A percentile compares a stretch with the other conserved stretches of the same genome.
Conservation (phyloP, 2,888 invertebrate genomes). For the Euspilapteryx auroguttella region DNA sequence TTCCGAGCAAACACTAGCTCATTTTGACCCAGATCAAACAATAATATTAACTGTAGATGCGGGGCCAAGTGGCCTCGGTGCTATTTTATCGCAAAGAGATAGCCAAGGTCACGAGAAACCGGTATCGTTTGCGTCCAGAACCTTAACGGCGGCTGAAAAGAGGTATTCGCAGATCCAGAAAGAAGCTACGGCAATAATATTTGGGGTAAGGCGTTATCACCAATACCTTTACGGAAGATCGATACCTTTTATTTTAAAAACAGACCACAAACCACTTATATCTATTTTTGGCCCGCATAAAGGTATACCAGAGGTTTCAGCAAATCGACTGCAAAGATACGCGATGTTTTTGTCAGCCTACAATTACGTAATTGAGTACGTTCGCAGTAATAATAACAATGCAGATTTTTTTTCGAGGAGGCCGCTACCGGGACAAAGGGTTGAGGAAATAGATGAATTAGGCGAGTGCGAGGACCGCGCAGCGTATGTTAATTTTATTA, state of each 20-base stretch:
- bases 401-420: conserved; percentile 9
- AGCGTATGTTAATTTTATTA: conserved; percentile 5
- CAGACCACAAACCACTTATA: conserved; percentile 8
- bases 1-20: conserved; percentile 3
- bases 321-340: conserved; percentile 10
- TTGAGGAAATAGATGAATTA: neutral
- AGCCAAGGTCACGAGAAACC: conserved; percentile 1
- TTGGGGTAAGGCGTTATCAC: too few species aligned
- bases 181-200: too few species aligned
- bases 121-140: conserved; percentile 1
- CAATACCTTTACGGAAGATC: conserved; percentile 8
- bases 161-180: conserved; percentile 4
- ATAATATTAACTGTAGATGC: conserved; percentile 3
- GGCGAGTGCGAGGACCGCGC: conserved; percentile 1
- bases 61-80: neutral
- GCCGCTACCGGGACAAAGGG: neutral
- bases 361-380: conserved; percentile 9
- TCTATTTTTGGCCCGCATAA: conserved; percentile 9
- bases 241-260: conserved; percentile 8
- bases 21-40: conserved; percentile 1
- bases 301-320: conserved; percentile 10
- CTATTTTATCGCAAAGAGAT: conserved; percentile 1
- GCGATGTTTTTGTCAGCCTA: conserved; percentile 9
- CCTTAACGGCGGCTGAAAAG: conserved; percentile 2
- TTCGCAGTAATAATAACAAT: conserved; percentile 7